Conservation (phyloP, 2,888 invertebrate genomes). For the Patella caerulea region DNA sequence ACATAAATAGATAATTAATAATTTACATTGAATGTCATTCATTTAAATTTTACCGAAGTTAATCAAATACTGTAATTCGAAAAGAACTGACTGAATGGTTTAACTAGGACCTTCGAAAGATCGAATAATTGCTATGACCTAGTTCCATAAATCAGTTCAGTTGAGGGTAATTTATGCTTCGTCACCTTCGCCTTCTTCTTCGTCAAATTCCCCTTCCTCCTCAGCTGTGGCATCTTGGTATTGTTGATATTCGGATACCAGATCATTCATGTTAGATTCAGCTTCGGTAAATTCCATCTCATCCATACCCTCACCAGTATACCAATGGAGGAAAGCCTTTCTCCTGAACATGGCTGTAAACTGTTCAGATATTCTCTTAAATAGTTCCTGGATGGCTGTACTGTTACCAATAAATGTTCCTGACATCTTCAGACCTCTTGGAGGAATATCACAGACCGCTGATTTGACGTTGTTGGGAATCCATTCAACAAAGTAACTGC, state of each 20-base stretch:
- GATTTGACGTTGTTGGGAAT: slow-evolving; percentile 4
- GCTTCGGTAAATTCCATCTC: slow-evolving; percentile 9
- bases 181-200: slow-evolving; percentile 1
- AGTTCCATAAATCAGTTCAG: too few relatives aligned
- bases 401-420: slow-evolving; percentile 6
- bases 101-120: too few relatives aligned
- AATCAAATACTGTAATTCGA: too few relatives aligned
- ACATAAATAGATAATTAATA: too few relatives aligned
- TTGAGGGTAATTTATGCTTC: not conserved
- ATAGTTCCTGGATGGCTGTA: slow-evolving; percentile 1
- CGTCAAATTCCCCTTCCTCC: slow-evolving; percentile 6
- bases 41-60: too few relatives aligned
- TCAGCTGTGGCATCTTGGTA: slow-evolving; percentile 7
- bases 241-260: slow-evolving; percentile 10
- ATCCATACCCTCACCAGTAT: slow-evolving; percentile 9
- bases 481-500: slow-evolving; percentile 7
- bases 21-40: too few relatives aligned
- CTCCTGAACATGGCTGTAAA: slow-evolving; percentile 8
- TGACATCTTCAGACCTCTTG: slow-evolving; percentile 6
- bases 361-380: slow-evolving; percentile 1
- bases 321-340: slow-evolving; percentile 9
- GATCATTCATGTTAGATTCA: slow-evolving; percentile 9
- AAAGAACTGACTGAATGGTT: too few relatives aligned
- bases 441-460: slow-evolving; percentile 5
- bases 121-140: too few relatives aligned